phyloP scores from a whole-genome alignment of 1,140 invertebrate species.

The Achatina immaculata region DNA sequence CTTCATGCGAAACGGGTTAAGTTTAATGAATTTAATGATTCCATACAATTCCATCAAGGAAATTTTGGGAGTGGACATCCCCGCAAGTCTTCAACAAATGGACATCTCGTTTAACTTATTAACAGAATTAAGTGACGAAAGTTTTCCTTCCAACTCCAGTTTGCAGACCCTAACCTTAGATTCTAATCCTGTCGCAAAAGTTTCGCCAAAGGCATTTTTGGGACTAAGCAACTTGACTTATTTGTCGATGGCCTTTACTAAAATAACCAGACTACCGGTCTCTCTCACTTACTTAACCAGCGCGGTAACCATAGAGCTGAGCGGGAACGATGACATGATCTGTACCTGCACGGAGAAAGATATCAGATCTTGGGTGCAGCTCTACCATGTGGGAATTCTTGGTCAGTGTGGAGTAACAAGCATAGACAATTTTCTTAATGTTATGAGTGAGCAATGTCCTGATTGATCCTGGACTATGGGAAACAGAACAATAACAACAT shows the following conservation, averaged over 20 bases:
- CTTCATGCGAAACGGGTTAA: background rate
- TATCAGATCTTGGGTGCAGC: too few relatives aligned
- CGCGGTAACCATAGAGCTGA: background rate
- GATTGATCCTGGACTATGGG: too few relatives aligned
- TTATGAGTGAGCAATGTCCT: too few relatives aligned
- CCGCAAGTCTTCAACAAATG: background rate
- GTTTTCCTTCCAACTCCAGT: background rate
- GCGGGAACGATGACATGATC: background rate
- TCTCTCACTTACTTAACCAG: background rate
- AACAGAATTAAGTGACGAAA: background rate
- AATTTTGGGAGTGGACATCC: background rate
- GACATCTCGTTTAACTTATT: background rate
- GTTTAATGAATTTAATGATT: background rate
- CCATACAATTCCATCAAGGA: background rate
- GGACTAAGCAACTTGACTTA: background rate
- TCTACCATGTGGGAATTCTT: too few relatives aligned
- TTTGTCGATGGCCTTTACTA: background rate
- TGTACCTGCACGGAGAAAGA: background rate
- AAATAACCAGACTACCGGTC: background rate
- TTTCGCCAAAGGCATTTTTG: background rate
- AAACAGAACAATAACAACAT: too few relatives aligned
- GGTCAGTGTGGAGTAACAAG: too few relatives aligned
- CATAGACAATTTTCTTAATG: too few relatives aligned
- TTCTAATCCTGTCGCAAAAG: background rate
- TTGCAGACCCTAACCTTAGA: background rate